phyloP scores from a whole-genome alignment of 2,888 invertebrate genomes.

The Acronicta alni region DNA sequence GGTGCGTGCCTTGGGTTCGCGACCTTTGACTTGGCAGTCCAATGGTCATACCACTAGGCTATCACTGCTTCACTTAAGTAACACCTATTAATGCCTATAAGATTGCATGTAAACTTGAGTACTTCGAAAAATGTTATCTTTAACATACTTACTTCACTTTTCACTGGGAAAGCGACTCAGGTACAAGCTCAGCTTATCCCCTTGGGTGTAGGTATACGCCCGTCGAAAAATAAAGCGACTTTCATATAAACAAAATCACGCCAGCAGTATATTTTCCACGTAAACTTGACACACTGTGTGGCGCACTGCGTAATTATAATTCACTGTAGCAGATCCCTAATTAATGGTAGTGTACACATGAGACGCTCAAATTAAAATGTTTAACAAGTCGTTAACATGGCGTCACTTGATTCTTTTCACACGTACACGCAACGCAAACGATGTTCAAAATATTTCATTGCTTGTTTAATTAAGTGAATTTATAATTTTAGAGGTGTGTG shows the following conservation, averaged over 20 bases:
- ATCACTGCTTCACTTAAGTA: too few relatives aligned
- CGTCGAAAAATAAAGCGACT: constrained; percentile 30
- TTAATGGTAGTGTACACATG: constrained; percentile 55
- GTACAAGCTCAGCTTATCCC: constrained; percentile 21
- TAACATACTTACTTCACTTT: too few relatives aligned
- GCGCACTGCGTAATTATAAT: constrained; percentile 49
- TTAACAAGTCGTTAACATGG: constrained; percentile 53
- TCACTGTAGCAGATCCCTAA: constrained; percentile 38
- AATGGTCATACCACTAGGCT: too few relatives aligned
- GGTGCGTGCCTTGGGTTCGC: too few relatives aligned
- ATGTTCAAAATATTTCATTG: constrained; percentile 18
- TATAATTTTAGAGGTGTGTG: constrained; percentile 13
- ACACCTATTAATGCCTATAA: too few relatives aligned
- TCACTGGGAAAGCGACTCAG: neutral
- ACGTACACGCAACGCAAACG: constrained; percentile 19
- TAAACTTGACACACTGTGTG: constrained; percentile 45
- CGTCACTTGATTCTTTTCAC: constrained; percentile 41
- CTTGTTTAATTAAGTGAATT: constrained; percentile 28
- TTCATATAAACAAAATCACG: constrained; percentile 45
- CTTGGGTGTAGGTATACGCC: constrained; percentile 2
- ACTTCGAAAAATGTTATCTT: too few relatives aligned
- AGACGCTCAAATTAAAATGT: constrained; percentile 53
- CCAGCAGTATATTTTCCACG: constrained; percentile 36
- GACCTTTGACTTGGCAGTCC: too few relatives aligned
- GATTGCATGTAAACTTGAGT: too few relatives aligned